Base-by-base conservation (phyloP, 2,113 vertebrate genomes). In the Fulica atra region DNA sequence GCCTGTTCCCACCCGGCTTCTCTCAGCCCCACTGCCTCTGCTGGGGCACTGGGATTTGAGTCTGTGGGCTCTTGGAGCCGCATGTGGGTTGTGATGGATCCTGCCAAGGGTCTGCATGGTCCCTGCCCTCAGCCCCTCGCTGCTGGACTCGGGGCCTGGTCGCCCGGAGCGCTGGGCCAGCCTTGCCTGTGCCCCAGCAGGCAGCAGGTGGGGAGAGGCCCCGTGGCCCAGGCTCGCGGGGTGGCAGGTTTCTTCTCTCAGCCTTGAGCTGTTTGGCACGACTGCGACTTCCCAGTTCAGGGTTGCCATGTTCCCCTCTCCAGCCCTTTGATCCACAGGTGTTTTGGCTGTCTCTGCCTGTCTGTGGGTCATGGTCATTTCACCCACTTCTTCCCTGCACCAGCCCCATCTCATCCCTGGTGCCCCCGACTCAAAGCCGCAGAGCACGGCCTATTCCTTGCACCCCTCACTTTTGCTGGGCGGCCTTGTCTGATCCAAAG, bases 221-320 rank as follows among this genome's bases (percentile, higher is more conserved):
- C n/a, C 0, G 1, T 33, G 73, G 40, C 57, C 23, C 0, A 2
- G 1, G 31, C 31, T 36, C 2, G 0, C 0, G 1, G 19, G 54
- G 48, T 24, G 44, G 44, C 33, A 33, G 29, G 38, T 71, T 72
- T n/a, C 64, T 65, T 9, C 17, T 40, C 24, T 54, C 0, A 5
- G 56, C n/a, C 42, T 76, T 1, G 6, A 59, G 64, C 10, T 3
- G 3, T 9, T 42, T 0, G 4, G 44, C 44, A 2, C 2, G 10
- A 46, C 69, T 54, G 72, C 51, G 16, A 38, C 38, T 38, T 48
- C 44, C 70, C 25, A 4, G 14, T 29, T 71, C 46, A 20, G 25
- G 15, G 36, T 63, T 57, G 4, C 38, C 2, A 0, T 36, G 35
- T 42, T 74, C 46, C 56, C 20, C 20, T 26, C 35, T 53, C 73